A percentile compares a stretch with the other conserved stretches of the same genome.
These are phyloP conservation scores for Varroa destructor DNA, from an alignment of 1,140 invertebrate species.

Conservation along the genomic window DNA sequence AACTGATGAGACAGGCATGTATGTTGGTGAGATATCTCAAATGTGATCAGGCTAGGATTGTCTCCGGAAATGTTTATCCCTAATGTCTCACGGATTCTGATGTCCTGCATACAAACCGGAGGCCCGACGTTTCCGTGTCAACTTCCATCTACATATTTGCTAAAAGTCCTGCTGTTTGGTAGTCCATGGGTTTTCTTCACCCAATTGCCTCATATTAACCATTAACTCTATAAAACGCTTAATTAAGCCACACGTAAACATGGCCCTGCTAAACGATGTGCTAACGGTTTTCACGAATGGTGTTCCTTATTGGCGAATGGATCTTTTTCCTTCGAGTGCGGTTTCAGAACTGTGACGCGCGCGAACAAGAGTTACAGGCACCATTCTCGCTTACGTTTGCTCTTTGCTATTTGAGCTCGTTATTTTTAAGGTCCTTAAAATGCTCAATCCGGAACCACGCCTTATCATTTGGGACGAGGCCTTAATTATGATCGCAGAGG, in stretches of 20 bases:
- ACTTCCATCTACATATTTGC: too few species aligned
- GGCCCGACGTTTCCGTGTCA: too few species aligned
- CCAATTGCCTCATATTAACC: too few species aligned
- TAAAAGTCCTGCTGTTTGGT: too few species aligned
- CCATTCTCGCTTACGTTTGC: slow-evolving; percentile 95
- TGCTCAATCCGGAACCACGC: slow-evolving; percentile 75
- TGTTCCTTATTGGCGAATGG: slow-evolving; percentile 91
- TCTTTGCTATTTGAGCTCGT: slow-evolving; percentile 98
- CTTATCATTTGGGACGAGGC: slow-evolving; percentile 91
- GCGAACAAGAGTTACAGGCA: slow-evolving; percentile 78
- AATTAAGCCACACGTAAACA: not conserved
- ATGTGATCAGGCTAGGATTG: too few species aligned
- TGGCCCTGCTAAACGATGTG: slow-evolving; percentile 23
- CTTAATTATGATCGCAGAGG: slow-evolving; percentile 82
- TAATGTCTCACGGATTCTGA: too few species aligned
- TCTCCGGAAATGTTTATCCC: too few species aligned
- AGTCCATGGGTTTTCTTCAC: too few species aligned
- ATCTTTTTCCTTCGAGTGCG: slow-evolving; percentile 96
- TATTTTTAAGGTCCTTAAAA: slow-evolving; percentile 95
- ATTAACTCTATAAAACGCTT: too few species aligned
- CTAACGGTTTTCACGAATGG: slow-evolving; percentile 50
- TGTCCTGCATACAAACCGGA: too few species aligned
- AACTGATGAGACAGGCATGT: too few species aligned
- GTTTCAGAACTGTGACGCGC: slow-evolving; percentile 94
- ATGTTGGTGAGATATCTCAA: too few species aligned